phyloP scores from a whole-genome alignment of 2,797 vertebrate genomes.

The Hydrolagus colliei region DNA sequence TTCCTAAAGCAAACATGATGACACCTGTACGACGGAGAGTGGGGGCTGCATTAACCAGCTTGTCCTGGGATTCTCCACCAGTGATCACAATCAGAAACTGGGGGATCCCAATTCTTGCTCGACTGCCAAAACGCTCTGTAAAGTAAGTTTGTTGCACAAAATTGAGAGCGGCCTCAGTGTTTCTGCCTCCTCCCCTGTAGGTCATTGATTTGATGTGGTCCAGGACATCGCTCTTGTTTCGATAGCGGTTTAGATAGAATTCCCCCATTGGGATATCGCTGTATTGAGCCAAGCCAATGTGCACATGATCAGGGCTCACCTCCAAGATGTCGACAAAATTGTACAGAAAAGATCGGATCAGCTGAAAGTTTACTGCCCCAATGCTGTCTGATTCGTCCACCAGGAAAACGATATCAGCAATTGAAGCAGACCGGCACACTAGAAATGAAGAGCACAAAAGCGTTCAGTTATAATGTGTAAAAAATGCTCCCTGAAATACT shows the following conservation, averaged over 20 bases:
- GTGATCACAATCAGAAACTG: slow-evolving; percentile 70
- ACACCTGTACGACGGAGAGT: slow-evolving; percentile 53
- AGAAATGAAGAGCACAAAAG: slow-evolving; percentile 23
- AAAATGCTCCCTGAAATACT: neutral
- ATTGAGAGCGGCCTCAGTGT: slow-evolving; percentile 59
- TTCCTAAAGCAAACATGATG: slow-evolving; percentile 60
- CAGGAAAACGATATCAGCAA: slow-evolving; percentile 71
- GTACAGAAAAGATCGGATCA: slow-evolving; percentile 60
- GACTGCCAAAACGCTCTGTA: slow-evolving; percentile 49
- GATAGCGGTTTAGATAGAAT: slow-evolving; percentile 60
- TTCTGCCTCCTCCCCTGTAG: slow-evolving; percentile 49
- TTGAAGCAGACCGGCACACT: slow-evolving; percentile 58
- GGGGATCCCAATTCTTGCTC: slow-evolving; percentile 49
- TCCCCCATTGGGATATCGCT: slow-evolving; percentile 43
- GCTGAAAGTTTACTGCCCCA: slow-evolving; percentile 52
- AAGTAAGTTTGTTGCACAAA: slow-evolving; percentile 56
- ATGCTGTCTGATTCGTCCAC: slow-evolving; percentile 64
- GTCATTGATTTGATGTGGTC: slow-evolving; percentile 61
- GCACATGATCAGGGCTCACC: slow-evolving; percentile 42
- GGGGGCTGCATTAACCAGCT: slow-evolving; percentile 48
- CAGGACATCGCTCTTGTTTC: slow-evolving; percentile 52
- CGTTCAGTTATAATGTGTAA: neutral
- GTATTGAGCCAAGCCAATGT: slow-evolving; percentile 66
- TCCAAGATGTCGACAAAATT: slow-evolving; percentile 56
- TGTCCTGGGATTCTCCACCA: slow-evolving; percentile 57